phyloP scores from a whole-genome alignment of 2,797 vertebrate species.

The Eulemur rubriventer region DNA sequence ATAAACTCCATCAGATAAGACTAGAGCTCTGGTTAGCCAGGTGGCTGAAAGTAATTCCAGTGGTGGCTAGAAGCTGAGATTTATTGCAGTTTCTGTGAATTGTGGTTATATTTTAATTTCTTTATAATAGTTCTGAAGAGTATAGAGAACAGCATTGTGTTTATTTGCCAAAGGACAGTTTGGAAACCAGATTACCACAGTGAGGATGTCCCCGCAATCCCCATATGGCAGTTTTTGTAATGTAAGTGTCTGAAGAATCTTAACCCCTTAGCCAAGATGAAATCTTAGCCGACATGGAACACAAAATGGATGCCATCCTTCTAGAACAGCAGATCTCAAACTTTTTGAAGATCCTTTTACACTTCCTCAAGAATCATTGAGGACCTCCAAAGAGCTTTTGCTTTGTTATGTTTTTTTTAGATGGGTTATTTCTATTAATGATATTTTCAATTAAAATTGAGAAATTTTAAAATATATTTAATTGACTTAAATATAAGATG shows the following conservation, averaged over 20 bases:
- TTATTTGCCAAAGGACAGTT: neutral
- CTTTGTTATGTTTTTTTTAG: neutral
- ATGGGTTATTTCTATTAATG: neutral
- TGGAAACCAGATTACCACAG: neutral
- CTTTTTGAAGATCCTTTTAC: neutral
- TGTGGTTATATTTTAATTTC: neutral
- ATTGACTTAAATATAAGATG: neutral
- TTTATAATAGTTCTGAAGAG: neutral
- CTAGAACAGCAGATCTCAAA: neutral
- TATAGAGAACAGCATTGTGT: neutral
- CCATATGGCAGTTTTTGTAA: neutral
- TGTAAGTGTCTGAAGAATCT: neutral
- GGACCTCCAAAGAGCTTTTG: neutral
- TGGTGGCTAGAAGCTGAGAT: neutral
- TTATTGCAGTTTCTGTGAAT: neutral
- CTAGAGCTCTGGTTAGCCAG: neutral
- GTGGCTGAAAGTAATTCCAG: neutral
- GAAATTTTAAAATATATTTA: neutral
- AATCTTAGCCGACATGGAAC: neutral
- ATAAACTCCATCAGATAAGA: too few relatives aligned
- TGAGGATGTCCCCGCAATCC: neutral
- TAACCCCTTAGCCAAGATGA: neutral
- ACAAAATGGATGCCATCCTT: neutral
- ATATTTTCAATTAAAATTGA: neutral
- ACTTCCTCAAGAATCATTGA: neutral